phyloP scores from a whole-genome alignment of 2,888 invertebrate species.

The Pogonocherus hispidulus region DNA sequence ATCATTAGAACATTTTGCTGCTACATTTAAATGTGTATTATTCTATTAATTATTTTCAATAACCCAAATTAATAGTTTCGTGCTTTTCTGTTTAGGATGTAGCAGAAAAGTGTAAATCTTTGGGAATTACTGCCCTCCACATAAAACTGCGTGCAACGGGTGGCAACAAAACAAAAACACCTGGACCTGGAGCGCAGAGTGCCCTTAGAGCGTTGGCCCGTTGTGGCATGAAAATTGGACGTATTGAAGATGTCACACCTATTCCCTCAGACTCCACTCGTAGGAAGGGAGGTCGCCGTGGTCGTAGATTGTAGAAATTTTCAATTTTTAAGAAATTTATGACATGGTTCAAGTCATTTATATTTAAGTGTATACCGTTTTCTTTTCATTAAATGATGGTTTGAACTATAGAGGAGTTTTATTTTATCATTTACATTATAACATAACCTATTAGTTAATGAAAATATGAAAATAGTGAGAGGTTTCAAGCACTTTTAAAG shows the following conservation, averaged over 20 bases:
- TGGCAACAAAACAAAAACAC: constrained; percentile 98
- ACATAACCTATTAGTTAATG: too few relatives aligned
- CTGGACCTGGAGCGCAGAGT: constrained; percentile 98
- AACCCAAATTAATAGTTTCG: too few relatives aligned
- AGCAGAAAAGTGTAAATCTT: constrained; percentile 96
- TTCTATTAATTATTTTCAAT: too few relatives aligned
- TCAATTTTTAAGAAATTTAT: constrained; percentile 63
- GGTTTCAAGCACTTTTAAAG: too few relatives aligned
- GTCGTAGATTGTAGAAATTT: constrained; percentile 99
- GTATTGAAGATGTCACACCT: constrained; percentile 99
- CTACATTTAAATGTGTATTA: too few relatives aligned
- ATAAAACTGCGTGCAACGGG: constrained; percentile 99
- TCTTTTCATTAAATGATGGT: constrained; percentile 44
- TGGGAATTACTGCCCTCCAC: constrained; percentile 98
- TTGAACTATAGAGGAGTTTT: constrained; percentile 37
- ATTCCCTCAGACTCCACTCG: constrained; percentile 99
- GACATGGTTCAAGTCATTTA: constrained; percentile 45
- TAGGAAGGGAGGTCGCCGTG: constrained; percentile 99
- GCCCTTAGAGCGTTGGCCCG: constrained; percentile 98
- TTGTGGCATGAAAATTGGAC: constrained; percentile 99
- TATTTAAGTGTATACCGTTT: constrained; percentile 48
- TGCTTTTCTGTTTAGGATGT: constrained; percentile 83
- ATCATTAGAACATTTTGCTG: too few relatives aligned
- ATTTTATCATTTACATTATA: too few relatives aligned
- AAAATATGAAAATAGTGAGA: too few relatives aligned